A percentile compares a stretch with the other conserved stretches of the same genome.
Evolutionary conservation across 2,113 vertebrate genomes (phyloP).

Genomic region (Abramis brama): DNA sequence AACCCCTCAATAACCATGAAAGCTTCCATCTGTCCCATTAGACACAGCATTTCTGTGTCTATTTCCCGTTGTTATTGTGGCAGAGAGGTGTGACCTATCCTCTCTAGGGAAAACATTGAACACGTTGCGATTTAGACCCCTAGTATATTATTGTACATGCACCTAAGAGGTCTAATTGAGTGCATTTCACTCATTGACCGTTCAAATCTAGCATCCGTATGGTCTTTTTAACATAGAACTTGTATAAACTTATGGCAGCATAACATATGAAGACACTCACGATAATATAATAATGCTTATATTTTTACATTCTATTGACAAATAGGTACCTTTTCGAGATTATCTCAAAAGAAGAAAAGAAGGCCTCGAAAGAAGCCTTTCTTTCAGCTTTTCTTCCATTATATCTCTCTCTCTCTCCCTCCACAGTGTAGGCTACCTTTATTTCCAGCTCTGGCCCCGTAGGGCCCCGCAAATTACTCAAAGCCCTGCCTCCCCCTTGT

Average conservation of each 20-base stretch:
- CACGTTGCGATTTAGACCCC: neutral
- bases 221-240: neutral
- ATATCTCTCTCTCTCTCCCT: too few species aligned
- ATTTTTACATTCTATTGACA: too few species aligned
- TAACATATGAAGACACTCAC: too few species aligned
- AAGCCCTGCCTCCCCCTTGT: too few species aligned
- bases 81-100: neutral
- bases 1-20: neutral
- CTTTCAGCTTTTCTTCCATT: too few species aligned
- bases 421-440: too few species aligned
- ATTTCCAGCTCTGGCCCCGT: too few species aligned
- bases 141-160: neutral
- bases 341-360: too few species aligned
- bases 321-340: too few species aligned
- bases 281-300: too few species aligned
- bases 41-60: neutral
- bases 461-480: too few species aligned
- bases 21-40: neutral
- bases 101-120: neutral
- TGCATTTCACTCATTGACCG: neutral
- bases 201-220: neutral
- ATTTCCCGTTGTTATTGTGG: neutral
- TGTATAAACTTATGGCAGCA: neutral
- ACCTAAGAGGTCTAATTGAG: neutral
- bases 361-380: too few species aligned